Conservation (phyloP, 2,888 invertebrate species). For the Mongoloraphidia duomilia region DNA sequence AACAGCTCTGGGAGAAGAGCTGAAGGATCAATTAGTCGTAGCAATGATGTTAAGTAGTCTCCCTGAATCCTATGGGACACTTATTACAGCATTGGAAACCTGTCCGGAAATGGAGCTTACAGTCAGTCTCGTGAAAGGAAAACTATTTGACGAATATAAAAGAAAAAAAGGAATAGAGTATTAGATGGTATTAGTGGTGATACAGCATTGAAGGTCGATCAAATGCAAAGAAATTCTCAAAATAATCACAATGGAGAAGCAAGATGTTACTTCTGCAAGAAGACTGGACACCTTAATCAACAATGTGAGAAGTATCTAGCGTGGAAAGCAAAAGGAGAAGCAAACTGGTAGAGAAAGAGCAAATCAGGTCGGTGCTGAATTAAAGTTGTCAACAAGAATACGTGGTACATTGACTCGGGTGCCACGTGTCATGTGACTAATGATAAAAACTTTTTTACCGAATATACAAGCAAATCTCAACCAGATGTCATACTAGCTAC, state of each 20-base stretch:
- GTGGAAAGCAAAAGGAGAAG: not conserved
- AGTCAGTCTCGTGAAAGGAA: constrained; percentile 12
- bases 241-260: not conserved
- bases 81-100: constrained; percentile 15
- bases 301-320: not conserved
- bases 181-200: not conserved
- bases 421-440: too few relatives aligned
- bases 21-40: constrained; percentile 11
- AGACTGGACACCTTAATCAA: constrained; percentile 1
- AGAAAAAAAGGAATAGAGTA: constrained; percentile 8
- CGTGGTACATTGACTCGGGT: too few relatives aligned
- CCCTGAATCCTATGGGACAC: constrained; percentile 15
- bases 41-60: constrained; percentile 16
- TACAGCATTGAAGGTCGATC: not conserved
- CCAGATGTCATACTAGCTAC: too few relatives aligned
- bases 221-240: not conserved
- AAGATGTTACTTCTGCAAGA: constrained; percentile 3
- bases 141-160: constrained; percentile 15
- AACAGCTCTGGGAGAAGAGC: constrained; percentile 11
- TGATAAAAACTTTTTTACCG: too few relatives aligned
- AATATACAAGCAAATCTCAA: too few relatives aligned
- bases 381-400: too few relatives aligned
- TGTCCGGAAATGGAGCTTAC: constrained; percentile 14
- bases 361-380: too few relatives aligned
- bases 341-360: not conserved